phyloP scores from a whole-genome alignment of 2,888 invertebrate genomes.

The Pemphredon lugubris region DNA sequence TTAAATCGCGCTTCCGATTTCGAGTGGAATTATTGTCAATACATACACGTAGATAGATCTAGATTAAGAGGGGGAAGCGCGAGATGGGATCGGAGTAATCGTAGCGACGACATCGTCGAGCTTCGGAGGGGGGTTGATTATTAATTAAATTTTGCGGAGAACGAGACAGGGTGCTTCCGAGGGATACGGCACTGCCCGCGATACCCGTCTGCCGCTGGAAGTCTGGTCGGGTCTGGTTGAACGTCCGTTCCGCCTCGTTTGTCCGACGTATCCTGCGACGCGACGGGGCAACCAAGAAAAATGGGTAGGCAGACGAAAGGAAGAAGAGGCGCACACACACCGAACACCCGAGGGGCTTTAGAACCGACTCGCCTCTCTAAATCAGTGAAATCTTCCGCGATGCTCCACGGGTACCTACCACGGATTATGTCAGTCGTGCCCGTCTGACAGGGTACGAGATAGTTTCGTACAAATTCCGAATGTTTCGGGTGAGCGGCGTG shows the following conservation, averaged over 20 bases:
- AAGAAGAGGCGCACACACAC: no score
- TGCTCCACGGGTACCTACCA: not conserved
- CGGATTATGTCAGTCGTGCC: not conserved
- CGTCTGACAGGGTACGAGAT: not conserved
- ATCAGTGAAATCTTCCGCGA: not conserved
- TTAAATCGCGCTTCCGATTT: no score
- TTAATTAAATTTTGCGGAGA: no score
- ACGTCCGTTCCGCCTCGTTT: conserved; percentile 70
- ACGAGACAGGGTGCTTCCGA: not conserved
- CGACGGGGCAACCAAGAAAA: conserved; percentile 33
- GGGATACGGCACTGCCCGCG: conserved; percentile 32
- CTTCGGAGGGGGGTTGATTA: no score
- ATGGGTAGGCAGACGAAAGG: conserved; percentile 16
- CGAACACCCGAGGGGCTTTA: conserved; percentile 24
- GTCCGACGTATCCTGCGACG: conserved; percentile 51
- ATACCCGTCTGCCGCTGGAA: conserved; percentile 53
- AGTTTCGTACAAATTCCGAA: no score
- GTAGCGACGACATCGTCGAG: no score
- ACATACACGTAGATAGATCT: no score
- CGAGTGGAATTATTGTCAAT: no score
- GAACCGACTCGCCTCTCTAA: not conserved
- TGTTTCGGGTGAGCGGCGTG: no score
- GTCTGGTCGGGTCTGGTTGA: conserved; percentile 67
- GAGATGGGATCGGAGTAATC: no score
- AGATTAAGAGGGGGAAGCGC: no score